These are phyloP conservation scores for Pygmarrhopalites habei DNA, from an alignment of 1,140 invertebrate species.

Conservation along the genomic window DNA sequence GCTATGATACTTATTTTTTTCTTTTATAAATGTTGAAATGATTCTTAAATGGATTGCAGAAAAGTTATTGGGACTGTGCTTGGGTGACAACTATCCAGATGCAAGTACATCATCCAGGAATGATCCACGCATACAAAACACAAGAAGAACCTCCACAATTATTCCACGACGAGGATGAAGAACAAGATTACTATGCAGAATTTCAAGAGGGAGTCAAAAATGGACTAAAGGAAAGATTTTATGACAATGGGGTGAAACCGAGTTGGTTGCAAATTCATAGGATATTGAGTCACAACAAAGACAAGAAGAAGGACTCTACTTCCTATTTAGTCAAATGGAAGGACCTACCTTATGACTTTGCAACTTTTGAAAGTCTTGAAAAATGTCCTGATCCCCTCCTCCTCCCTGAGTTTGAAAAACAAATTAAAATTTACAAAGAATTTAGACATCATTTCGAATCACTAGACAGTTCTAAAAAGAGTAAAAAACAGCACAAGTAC, in stretches of 20 bases:
- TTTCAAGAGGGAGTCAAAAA: constrained; percentile 56
- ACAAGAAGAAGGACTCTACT: constrained; percentile 48
- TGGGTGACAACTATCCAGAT: constrained; percentile 96
- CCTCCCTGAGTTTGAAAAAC: constrained; percentile 73
- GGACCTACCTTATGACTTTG: constrained; percentile 92
- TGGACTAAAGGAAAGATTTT: constrained; percentile 74
- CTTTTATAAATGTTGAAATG: too few relatives aligned
- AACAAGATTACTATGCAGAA: constrained; percentile 76
- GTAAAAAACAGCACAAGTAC: constrained; percentile 59
- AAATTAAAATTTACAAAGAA: constrained; percentile 84
- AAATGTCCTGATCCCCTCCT: constrained; percentile 54
- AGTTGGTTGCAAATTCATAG: constrained; percentile 94
- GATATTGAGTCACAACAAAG: constrained; percentile 76
- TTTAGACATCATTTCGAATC: constrained; percentile 14
- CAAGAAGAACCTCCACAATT: constrained; percentile 48
- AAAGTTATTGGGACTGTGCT: constrained; percentile 96
- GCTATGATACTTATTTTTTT: too few relatives aligned
- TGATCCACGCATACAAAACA: constrained; percentile 85
- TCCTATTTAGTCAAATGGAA: constrained; percentile 97
- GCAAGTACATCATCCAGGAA: constrained; percentile 91
- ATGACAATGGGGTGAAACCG: constrained; percentile 88
- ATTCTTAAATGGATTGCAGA: too few relatives aligned
- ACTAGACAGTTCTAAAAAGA: background rate
- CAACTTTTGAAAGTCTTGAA: constrained; percentile 92
- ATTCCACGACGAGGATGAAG: constrained; percentile 50